Evolutionary conservation across 2,888 invertebrate genomes (phyloP), one percentile per base, ranked within the genome.

Genomic region (Seladonia tumulorum): DNA sequence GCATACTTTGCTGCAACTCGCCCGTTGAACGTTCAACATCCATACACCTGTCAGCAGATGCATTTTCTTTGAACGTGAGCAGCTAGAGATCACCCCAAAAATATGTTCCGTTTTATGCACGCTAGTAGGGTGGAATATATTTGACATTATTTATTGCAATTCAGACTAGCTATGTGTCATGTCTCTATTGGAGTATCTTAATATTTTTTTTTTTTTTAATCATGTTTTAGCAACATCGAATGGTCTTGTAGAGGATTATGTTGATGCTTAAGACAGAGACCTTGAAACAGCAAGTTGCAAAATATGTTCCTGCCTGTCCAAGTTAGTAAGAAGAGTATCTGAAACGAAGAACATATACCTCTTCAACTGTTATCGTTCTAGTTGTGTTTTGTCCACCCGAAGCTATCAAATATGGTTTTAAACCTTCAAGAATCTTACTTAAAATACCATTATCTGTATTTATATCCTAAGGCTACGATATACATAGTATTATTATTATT

Each of bases 1-100:
- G 42, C 42, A 70, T n/a, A 42, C 42, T 70, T 70, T 45, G 10
- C 12, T 68, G 68, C 22, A 35, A 39, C 68, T 70, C 70, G 70
- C 1, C 12, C 42, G 42, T 70, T 10, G 42, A 42, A 70, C n/a
- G 42, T 39, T 39, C 68, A 68, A 68, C 22, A 4, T 68, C 3
- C 39, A 12, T n/a, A 14, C 5, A n/a, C n/a, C n/a, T 29, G 18
- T 25, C 63, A 63, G 63, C 63, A 2, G 18, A 63, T 8, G 7
- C 29, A 35, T 63, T 35, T 63, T 25, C 29, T 18, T 63, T 63
- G 16, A 63, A 7, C 63, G 63, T 29, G 63, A 29, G 7, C 16
- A 29, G 29, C 7, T 2, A 29, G 14, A 60, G 60, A 25, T 60
- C 25, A 25, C 14, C 57, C 25, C 7, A 29, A 63, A 63, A 2